These are phyloP conservation scores for Apteryx mantelli DNA, from an alignment of 2,113 vertebrate species.

Conservation along the genomic window DNA sequence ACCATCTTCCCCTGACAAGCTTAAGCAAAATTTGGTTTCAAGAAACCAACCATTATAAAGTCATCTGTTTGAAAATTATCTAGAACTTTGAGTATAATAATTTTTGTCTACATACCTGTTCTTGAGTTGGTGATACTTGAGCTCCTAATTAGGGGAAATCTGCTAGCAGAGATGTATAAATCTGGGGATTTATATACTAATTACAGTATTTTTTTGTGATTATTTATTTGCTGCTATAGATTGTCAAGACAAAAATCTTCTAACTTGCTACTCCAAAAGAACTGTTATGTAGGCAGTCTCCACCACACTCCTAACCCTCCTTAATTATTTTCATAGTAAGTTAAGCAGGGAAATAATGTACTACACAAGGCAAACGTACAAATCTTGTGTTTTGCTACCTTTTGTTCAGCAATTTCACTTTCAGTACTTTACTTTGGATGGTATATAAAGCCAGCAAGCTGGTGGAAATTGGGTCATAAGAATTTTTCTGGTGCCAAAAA, in stretches of 20 bases:
- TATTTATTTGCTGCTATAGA: background rate
- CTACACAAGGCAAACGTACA: background rate
- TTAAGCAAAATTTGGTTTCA: background rate
- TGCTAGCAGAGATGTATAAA: background rate
- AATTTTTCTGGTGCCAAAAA: conserved; percentile 51
- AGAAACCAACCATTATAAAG: background rate
- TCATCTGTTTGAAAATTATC: background rate
- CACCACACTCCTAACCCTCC: background rate
- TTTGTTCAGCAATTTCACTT: background rate
- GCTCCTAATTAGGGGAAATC: background rate
- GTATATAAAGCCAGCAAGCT: conserved; percentile 16
- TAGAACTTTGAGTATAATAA: background rate
- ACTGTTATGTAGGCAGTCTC: background rate
- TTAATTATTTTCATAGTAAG: background rate
- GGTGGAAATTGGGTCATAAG: conserved; percentile 56
- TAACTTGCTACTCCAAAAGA: background rate
- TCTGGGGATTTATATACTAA: background rate
- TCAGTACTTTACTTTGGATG: conserved; percentile 14
- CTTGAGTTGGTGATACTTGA: background rate
- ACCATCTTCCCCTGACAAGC: background rate
- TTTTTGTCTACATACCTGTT: background rate
- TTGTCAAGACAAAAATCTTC: background rate
- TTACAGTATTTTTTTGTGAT: background rate
- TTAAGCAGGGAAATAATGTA: conserved; percentile 1
- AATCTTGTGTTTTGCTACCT: conserved; percentile 8